Evolutionary conservation across 2,797 vertebrate genomes (phyloP).

Genomic region (Tragelaphus eurycerus): DNA sequence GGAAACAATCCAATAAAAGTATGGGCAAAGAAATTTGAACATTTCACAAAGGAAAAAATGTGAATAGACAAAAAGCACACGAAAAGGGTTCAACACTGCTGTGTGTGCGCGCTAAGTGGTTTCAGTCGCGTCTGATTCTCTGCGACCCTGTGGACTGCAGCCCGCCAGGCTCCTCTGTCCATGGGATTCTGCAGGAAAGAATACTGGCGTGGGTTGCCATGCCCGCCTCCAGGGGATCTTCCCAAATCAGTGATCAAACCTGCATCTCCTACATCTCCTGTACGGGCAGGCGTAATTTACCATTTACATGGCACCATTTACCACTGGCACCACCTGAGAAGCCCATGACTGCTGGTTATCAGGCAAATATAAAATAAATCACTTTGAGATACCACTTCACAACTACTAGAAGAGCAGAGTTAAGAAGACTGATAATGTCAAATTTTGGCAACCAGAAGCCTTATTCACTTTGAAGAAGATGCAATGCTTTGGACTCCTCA

Average conservation of each 20-base stretch:
- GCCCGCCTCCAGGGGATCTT: background rate
- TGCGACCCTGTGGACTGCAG: background rate
- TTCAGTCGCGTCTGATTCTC: background rate
- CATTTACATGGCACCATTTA: background rate
- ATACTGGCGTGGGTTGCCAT: background rate
- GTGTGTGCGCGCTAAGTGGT: background rate
- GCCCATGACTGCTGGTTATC: background rate
- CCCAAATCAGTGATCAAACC: background rate
- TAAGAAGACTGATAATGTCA: background rate
- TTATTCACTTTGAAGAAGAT: background rate
- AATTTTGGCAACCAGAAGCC: background rate
- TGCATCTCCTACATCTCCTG: background rate
- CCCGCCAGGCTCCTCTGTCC: background rate
- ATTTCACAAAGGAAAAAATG: background rate
- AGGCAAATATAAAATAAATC: background rate
- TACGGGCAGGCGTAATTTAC: background rate
- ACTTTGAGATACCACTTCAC: no score
- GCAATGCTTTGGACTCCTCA: background rate
- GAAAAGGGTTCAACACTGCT: background rate
- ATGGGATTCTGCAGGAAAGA: background rate
- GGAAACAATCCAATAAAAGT: background rate
- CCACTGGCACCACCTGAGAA: background rate
- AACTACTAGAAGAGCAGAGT: background rate
- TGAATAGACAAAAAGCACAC: background rate
- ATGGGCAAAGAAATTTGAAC: background rate